These are phyloP conservation scores for Gonioctena quinquepunctata DNA, from an alignment of 1,140 invertebrate species.

Conservation along the genomic window DNA sequence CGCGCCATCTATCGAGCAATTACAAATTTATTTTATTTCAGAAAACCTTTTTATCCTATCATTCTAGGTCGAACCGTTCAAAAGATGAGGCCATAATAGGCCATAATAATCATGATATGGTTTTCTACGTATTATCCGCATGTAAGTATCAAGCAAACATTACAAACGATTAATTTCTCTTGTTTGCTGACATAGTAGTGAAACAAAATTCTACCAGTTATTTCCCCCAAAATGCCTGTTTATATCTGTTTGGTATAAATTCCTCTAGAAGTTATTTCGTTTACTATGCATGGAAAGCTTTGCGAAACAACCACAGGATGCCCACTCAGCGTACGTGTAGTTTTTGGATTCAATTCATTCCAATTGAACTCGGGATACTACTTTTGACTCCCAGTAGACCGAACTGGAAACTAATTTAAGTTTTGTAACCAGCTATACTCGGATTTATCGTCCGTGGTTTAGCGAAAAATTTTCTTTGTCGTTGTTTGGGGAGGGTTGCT, in stretches of 20 bases:
- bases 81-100: no score
- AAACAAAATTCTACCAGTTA: no score
- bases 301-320: not conserved
- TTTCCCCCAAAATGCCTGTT: not conserved
- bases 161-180: no score
- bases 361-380: slow-evolving; percentile 22
- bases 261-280: not conserved
- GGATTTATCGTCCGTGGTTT: slow-evolving; percentile 27
- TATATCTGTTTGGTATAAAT: not conserved
- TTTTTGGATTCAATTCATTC: slow-evolving; percentile 30
- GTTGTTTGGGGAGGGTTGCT: not conserved
- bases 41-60: no score
- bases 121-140: no score
- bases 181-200: no score
- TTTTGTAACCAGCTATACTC: slow-evolving; percentile 30
- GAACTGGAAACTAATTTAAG: slow-evolving; percentile 39
- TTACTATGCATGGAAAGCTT: slow-evolving; percentile 6
- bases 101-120: no score
- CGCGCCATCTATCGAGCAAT: no score
- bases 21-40: no score
- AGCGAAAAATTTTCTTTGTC: slow-evolving; percentile 3
- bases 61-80: no score
- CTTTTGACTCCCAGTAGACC: slow-evolving; percentile 29
- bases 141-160: no score
- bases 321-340: slow-evolving; percentile 1